A percentile compares a stretch with the other conserved stretches of the same genome.
phyloP scores from a whole-genome alignment of 2,113 vertebrate species.

The Meriones unguiculatus region DNA sequence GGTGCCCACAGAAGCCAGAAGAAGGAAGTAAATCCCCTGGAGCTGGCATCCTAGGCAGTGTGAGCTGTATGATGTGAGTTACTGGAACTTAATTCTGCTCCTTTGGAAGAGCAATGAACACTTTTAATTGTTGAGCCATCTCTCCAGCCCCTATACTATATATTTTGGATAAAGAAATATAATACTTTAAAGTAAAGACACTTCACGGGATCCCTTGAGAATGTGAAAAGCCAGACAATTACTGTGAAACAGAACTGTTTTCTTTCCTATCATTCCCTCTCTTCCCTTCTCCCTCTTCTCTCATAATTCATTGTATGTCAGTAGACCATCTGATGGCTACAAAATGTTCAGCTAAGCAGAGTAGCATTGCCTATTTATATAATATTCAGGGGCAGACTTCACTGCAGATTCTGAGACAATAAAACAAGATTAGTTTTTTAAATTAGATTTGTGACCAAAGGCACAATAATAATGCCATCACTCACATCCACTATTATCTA shows the following conservation, averaged over 20 bases:
- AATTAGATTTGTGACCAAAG: not conserved
- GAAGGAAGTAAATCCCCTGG: not conserved
- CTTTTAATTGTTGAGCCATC: not conserved
- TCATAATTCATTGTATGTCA: not conserved
- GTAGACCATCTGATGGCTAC: not conserved
- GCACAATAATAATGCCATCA: not conserved
- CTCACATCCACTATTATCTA: not conserved
- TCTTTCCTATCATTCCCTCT: not conserved
- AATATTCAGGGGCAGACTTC: not conserved
- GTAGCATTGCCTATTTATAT: not conserved
- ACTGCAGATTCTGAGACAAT: not conserved
- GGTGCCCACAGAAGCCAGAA: not conserved
- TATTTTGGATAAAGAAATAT: not conserved
- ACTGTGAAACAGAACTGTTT: not conserved
- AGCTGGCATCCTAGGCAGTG: not conserved
- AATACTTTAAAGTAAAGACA: not conserved
- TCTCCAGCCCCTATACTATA: not conserved
- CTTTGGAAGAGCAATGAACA: not conserved
- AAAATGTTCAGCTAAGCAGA: not conserved
- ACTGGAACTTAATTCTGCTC: not conserved
- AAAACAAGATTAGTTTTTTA: not conserved
- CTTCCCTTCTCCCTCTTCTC: fast-evolving
- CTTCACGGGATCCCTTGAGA: not conserved
- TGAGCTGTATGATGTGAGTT: not conserved
- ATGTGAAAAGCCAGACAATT: not conserved